These are phyloP conservation scores for Calycopis cecrops DNA, from an alignment of 1,140 invertebrate species.

Conservation along the genomic window DNA sequence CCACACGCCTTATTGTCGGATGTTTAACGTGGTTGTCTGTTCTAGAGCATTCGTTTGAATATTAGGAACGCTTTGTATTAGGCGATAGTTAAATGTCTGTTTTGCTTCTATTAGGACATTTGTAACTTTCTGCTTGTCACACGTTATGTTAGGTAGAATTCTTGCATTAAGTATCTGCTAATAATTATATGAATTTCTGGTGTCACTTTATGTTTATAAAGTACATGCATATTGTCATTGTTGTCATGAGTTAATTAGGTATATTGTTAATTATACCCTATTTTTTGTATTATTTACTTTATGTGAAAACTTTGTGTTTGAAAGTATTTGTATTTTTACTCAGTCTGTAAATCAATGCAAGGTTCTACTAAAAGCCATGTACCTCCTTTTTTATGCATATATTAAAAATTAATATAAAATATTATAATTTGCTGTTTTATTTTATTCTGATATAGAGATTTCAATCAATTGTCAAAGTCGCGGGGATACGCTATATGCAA, in stretches of 20 bases:
- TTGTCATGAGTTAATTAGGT: too few relatives aligned
- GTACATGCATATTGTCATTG: too few relatives aligned
- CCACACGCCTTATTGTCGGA: too few relatives aligned
- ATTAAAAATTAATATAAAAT: constrained; percentile 36
- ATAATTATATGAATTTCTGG: too few relatives aligned
- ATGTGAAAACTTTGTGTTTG: constrained; percentile 1
- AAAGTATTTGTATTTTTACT: background rate
- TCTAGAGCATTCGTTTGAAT: background rate
- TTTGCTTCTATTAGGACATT: constrained; percentile 1
- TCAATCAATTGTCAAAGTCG: too few relatives aligned
- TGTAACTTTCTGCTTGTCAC: constrained; percentile 2
- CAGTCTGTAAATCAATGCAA: constrained; percentile 29
- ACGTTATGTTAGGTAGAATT: constrained; percentile 4
- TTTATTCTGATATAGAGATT: too few relatives aligned
- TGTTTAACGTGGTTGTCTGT: constrained; percentile 2
- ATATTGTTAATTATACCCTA: background rate
- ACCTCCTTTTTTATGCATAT: constrained; percentile 48
- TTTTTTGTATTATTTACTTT: background rate
- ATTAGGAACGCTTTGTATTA: background rate
- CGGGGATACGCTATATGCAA: too few relatives aligned
- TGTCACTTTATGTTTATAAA: too few relatives aligned
- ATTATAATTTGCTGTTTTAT: constrained; percentile 22
- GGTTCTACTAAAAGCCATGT: constrained; percentile 44
- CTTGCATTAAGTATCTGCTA: constrained; percentile 1
- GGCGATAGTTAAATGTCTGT: background rate